Evolutionary conservation across 2,113 vertebrate genomes (phyloP), one percentile per base, ranked within the genome.

Genomic region (Mus musculus): DNA sequence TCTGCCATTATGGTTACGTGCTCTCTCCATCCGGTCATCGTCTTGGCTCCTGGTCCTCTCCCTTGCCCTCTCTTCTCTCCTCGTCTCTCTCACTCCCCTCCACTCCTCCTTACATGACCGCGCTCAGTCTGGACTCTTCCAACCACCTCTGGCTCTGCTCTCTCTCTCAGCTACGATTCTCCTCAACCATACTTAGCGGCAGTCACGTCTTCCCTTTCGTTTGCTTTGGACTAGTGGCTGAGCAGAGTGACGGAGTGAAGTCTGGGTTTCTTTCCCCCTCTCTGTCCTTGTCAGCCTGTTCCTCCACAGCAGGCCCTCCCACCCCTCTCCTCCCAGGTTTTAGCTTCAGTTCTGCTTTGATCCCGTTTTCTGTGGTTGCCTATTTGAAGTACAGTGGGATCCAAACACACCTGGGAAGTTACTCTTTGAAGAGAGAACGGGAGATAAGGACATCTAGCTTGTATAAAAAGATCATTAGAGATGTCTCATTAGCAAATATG

Each of bases 401-500:
- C 49, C 81, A 94, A 95, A 80, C 52, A 77, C 69, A 85, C 73
- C 46, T 77, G 67, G 69, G 89, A 78, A 93, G 93, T 56, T 26
- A 39, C 61, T 56, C n/a, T 95, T 90, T 86, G 86, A 96, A 95
- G 91, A 89, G 30, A 75, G 12, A 97, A 11, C 52, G 78, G 52
- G 71, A 96, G 77, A 89, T 73, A 89, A 94, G 77, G 88, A 30
- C 59, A 88, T 73, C 46, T 52, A 54, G 54, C 88, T 90, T 86
- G 61, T 82, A 89, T 56, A 69, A 88, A 87, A 89, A 88, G 22
- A 86, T 84, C 92, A 84, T 63, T 88, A 88, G 75, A 84, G 78
- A 76, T n/a, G 52, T 90, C 80, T 95, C 88, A 56, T 89, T 85
- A 94, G 89, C 42, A 94, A 63, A 54, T 65, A 33, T 19, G 49